Percentiles rank a stretch among this genome's conserved stretches.
Conservation (phyloP, 2,888 invertebrate species). For the Rhamnusium bicolor region DNA sequence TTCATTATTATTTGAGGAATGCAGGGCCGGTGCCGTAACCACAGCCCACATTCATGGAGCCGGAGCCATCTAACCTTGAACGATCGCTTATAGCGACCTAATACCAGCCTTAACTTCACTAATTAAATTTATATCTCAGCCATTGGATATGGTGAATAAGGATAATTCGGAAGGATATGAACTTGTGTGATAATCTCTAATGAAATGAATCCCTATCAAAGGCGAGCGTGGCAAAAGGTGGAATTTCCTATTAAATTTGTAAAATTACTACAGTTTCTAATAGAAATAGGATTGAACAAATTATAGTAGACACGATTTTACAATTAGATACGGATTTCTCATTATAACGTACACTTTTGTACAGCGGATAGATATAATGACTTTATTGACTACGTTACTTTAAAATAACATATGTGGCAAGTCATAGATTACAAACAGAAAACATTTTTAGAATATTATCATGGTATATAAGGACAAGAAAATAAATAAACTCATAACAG, state of each 20-base stretch:
- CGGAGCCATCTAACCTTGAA: background rate
- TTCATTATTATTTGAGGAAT: constrained; percentile 48
- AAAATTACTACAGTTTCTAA: background rate
- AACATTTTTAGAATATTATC: too few relatives aligned
- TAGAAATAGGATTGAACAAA: background rate
- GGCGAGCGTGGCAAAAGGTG: background rate
- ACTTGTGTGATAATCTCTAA: constrained; percentile 35
- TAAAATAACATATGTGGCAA: too few relatives aligned
- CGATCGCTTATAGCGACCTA: background rate
- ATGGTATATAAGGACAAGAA: too few relatives aligned
- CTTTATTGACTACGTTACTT: too few relatives aligned
- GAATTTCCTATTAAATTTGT: constrained; percentile 13
- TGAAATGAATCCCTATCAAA: constrained; percentile 29
- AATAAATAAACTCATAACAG: too few relatives aligned
- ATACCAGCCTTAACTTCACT: constrained; percentile 19
- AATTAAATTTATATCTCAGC: constrained; percentile 37
- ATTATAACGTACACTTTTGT: too few relatives aligned
- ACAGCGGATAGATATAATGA: too few relatives aligned
- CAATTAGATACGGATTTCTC: too few relatives aligned
- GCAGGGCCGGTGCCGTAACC: constrained; percentile 16
- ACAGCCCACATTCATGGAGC: background rate
- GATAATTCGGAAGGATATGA: constrained; percentile 26
- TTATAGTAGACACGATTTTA: background rate
- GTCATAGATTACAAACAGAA: too few relatives aligned
- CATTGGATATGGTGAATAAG: constrained; percentile 27